phyloP scores from a whole-genome alignment of 2,113 vertebrate species.

The Marmota flaviventris region DNA sequence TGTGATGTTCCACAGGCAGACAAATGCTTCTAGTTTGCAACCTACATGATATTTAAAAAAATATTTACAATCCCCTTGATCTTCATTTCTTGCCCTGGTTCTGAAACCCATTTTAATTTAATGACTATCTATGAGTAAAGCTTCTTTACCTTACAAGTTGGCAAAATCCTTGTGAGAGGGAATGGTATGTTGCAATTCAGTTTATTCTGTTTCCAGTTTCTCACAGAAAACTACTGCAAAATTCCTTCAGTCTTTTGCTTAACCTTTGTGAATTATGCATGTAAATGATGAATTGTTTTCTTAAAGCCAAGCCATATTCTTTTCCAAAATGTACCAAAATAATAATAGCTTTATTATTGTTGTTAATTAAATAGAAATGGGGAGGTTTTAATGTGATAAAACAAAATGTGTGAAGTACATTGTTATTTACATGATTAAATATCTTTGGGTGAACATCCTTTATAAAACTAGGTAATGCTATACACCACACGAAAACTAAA shows the following conservation, averaged over 20 bases:
- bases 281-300: slow-evolving; percentile 5
- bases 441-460: neutral
- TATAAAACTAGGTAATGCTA: neutral
- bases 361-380: slow-evolving; percentile 47
- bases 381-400: neutral
- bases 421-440: slow-evolving; percentile 45
- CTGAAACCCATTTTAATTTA: slow-evolving; percentile 32
- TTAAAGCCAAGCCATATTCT: slow-evolving; percentile 42
- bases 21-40: slow-evolving; percentile 16
- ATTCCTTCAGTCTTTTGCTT: neutral
- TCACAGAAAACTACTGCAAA: neutral
- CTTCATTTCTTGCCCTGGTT: neutral
- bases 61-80: slow-evolving; percentile 3
- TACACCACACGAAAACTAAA: neutral
- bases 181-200: neutral
- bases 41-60: neutral
- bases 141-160: neutral
- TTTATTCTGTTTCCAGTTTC: slow-evolving; percentile 45
- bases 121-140: neutral
- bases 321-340: slow-evolving; percentile 26
- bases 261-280: neutral
- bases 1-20: neutral
- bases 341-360: neutral
- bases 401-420: neutral
- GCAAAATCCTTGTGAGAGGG: neutral